Evolutionary conservation across 2,797 vertebrate genomes (phyloP).

Genomic region (Leptatherina wallacei): DNA sequence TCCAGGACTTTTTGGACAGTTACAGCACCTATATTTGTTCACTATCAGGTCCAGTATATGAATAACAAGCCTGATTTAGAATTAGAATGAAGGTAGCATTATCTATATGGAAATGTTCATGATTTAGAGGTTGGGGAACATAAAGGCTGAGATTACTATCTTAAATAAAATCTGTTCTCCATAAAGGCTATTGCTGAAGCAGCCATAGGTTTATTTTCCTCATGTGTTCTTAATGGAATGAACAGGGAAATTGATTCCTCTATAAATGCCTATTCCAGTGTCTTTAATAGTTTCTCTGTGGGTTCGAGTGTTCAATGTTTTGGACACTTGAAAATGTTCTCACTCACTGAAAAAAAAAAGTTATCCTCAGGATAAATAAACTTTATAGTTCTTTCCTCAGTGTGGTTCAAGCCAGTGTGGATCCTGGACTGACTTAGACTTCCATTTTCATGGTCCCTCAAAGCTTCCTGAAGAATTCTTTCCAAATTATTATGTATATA

Average conservation of each 20-base stretch:
- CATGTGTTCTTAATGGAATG: constrained; percentile 3
- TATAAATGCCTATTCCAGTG: constrained; percentile 37
- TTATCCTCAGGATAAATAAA: constrained; percentile 62
- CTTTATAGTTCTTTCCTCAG: constrained; percentile 59
- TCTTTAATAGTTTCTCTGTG: constrained; percentile 36
- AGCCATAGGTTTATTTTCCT: background rate
- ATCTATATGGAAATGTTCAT: constrained; percentile 57
- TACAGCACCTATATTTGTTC: constrained; percentile 40
- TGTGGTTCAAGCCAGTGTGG: constrained; percentile 46
- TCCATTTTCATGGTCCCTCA: constrained; percentile 58
- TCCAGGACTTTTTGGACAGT: constrained; percentile 30
- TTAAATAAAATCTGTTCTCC: constrained; percentile 14
- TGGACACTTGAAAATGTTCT: constrained; percentile 54
- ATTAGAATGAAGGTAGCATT: constrained; percentile 55
- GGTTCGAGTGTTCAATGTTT: constrained; percentile 34
- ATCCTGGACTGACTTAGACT: constrained; percentile 50
- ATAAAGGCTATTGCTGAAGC: constrained; percentile 23
- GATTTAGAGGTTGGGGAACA: constrained; percentile 60
- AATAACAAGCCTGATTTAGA: constrained; percentile 49
- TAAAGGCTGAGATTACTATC: constrained; percentile 29
- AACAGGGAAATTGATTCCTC: background rate
- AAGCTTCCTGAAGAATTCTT: constrained; percentile 37
- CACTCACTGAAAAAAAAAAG: constrained; percentile 51
- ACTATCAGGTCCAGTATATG: constrained; percentile 37
- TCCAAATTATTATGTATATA: constrained; percentile 48